Base-by-base conservation (phyloP, 2,797 vertebrate species). In the Eulemur mongoz region DNA sequence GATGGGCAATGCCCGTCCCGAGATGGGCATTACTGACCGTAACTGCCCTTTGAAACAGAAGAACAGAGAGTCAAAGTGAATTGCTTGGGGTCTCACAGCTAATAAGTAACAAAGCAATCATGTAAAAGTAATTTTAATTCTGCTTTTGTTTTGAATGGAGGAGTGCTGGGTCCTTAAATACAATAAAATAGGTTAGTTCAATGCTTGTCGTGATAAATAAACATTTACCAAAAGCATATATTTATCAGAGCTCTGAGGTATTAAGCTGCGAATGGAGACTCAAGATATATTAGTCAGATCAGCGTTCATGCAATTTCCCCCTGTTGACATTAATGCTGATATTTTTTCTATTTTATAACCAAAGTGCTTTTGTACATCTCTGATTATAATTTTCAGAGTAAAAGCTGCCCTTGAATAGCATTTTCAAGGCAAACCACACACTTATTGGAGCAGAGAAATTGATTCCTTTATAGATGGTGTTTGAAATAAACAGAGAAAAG, bases 401-500 rank as follows among this genome's bases (percentile, higher is more conserved):
- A 57, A 82, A 93, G 32, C 7, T 97, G 88, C 54, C 73, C 35
- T 96, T 97, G 59, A 59, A 54, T 97, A 93, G 82, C 50, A 93
- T 94, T 82, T 90, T 88, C 0, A 10, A 69, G 93, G 98, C 95
- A 98, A 98, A 95, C 27, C 63, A 38, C 59, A 80, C 78, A 70
- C 25, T 90, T 97, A 93, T 94, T 97, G 14, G 73, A 86, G 23
- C 59, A 54, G 25, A 83, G 97, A 97, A 92, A 86, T 57, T 95
- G 50, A 97, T 96, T 97, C 85, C 91, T 91, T 13, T 97, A 86
- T 72, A 50, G 83, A 93, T 97, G 95, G 3, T 69, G 76, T 93
- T 38, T 80, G 91, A 98, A 97, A 98, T 92, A 98, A 98, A 97
- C 96, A 72, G 30, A 14, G n/a, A 54, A 97, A 97, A 93, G n/a